phyloP scores from a whole-genome alignment of 2,113 vertebrate species.

The Numenius arquata region DNA sequence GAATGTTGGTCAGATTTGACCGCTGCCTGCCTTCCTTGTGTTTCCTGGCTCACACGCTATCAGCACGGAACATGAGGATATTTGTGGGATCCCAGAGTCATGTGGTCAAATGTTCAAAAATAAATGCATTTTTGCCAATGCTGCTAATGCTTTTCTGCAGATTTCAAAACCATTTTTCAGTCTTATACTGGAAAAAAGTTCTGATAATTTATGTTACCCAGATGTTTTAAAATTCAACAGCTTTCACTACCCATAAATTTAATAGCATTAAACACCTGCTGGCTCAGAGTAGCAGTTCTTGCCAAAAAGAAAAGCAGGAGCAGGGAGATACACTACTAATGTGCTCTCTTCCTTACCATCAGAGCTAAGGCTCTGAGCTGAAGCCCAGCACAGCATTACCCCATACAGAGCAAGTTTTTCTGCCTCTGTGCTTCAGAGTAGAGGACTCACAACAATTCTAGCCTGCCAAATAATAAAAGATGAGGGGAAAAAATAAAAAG shows the following conservation, averaged over 20 bases:
- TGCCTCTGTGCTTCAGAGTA: slow-evolving; percentile 9
- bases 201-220: slow-evolving; percentile 77
- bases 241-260: slow-evolving; percentile 79
- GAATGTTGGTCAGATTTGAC: neutral
- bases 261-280: slow-evolving; percentile 82
- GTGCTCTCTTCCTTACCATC: slow-evolving; percentile 39
- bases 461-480: neutral
- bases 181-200: neutral
- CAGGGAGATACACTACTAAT: slow-evolving; percentile 61
- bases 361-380: slow-evolving; percentile 45
- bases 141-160: slow-evolving; percentile 58
- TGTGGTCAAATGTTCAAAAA: slow-evolving; percentile 46
- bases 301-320: slow-evolving; percentile 75
- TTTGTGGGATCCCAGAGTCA: neutral
- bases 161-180: slow-evolving; percentile 64
- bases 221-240: slow-evolving; percentile 77
- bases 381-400: slow-evolving; percentile 24
- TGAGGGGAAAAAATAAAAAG: neutral
- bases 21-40: neutral
- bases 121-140: slow-evolving; percentile 39
- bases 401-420: slow-evolving; percentile 32
- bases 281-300: slow-evolving; percentile 63
- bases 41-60: neutral
- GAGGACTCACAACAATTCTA: neutral
- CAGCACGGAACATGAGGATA: neutral